phyloP scores from a whole-genome alignment of 2,888 invertebrate genomes.

The Steinernema hermaphroditum region DNA sequence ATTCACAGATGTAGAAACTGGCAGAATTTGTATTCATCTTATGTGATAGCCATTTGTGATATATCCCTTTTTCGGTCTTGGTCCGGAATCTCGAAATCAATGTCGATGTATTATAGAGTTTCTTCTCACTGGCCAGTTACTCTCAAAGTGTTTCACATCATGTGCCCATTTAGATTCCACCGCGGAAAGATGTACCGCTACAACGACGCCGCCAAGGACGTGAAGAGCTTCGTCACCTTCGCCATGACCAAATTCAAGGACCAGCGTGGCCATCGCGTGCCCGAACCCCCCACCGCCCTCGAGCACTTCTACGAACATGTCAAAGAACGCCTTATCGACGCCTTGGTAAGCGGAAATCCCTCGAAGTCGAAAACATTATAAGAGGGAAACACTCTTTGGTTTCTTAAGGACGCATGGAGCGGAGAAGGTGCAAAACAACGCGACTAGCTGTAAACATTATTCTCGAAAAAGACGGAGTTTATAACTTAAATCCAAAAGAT shows the following conservation, averaged over 20 bases:
- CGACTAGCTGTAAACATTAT: too few species aligned
- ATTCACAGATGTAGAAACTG: too few species aligned
- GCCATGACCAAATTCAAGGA: slow-evolving; percentile 66
- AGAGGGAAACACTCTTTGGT: too few species aligned
- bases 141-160: neutral
- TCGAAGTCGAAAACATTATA: slow-evolving; percentile 15
- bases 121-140: neutral
- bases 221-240: slow-evolving; percentile 61
- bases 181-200: slow-evolving; percentile 66
- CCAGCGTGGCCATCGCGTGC: slow-evolving; percentile 61
- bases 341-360: slow-evolving; percentile 46
- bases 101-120: too few species aligned
- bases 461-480: too few species aligned
- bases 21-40: too few species aligned
- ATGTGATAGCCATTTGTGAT: too few species aligned
- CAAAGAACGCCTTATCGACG: slow-evolving; percentile 61
- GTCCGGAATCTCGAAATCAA: too few species aligned
- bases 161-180: slow-evolving; percentile 56
- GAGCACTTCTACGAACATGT: slow-evolving; percentile 65
- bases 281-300: slow-evolving; percentile 66
- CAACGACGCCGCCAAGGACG: slow-evolving; percentile 64
- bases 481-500: too few species aligned
- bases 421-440: too few species aligned
- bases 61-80: too few species aligned
- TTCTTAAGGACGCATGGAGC: too few species aligned